Evolutionary conservation across 1,140 invertebrate genomes (phyloP).

Genomic region (Drosophila pandora): DNA sequence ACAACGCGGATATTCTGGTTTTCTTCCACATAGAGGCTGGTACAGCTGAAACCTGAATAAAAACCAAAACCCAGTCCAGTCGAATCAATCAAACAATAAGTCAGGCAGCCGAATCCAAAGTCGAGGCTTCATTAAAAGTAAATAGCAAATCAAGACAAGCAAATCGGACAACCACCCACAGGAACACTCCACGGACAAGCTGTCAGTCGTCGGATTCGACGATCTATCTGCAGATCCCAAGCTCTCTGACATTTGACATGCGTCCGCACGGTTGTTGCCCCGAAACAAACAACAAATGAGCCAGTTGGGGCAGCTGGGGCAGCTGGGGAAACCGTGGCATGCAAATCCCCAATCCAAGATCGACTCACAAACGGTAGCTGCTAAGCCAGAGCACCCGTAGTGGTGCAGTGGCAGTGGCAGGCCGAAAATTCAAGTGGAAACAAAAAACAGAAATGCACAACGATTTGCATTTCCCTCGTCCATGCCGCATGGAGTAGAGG

Average conservation of each 20-base stretch:
- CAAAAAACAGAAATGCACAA: conserved; percentile 36
- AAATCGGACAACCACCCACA: conserved; percentile 52
- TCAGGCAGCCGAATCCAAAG: conserved; percentile 26
- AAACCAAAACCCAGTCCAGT: conserved; percentile 14
- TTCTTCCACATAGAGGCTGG: neutral
- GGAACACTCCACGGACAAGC: conserved; percentile 45
- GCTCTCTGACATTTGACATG: conserved; percentile 72
- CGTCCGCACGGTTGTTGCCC: conserved; percentile 34
- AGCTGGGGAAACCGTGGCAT: conserved; percentile 6
- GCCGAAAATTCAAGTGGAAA: conserved; percentile 24
- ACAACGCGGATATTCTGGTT: conserved; percentile 34
- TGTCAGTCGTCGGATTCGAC: conserved; percentile 48
- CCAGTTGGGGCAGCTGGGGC: no score
- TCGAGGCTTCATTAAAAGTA: conserved; percentile 69
- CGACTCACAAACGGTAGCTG: conserved; percentile 21
- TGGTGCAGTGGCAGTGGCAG: neutral
- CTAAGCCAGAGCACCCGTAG: no score
- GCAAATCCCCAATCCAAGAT: conserved; percentile 29
- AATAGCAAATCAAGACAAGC: conserved; percentile 46
- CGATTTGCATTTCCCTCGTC: conserved; percentile 30
- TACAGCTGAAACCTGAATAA: neutral
- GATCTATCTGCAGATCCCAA: conserved; percentile 59
- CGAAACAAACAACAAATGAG: conserved; percentile 44
- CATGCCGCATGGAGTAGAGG: conserved; percentile 39
- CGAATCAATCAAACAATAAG: conserved; percentile 70